phyloP scores from a whole-genome alignment of 2,113 vertebrate genomes.

The Terrapene triunguis region DNA sequence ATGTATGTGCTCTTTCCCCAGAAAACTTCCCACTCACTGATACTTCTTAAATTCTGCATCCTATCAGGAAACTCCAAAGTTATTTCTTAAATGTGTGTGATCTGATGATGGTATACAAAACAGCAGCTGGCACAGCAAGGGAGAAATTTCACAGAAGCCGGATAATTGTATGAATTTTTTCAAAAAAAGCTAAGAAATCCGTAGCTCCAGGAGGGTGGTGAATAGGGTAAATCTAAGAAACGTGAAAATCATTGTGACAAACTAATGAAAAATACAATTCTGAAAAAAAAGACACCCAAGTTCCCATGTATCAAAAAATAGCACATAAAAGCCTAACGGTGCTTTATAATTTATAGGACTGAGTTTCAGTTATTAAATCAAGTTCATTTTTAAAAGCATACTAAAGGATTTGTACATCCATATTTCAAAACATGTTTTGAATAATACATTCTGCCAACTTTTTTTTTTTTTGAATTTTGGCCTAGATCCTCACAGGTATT shows the following conservation, averaged over 20 bases:
- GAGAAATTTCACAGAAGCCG: constrained; percentile 16
- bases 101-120: background rate
- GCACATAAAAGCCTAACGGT: background rate
- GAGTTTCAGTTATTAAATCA: background rate
- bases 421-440: background rate
- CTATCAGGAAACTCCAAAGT: constrained; percentile 44
- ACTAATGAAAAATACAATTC: background rate
- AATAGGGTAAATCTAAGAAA: background rate
- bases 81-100: constrained; percentile 13
- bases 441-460: background rate
- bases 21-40: constrained; percentile 36
- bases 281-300: constrained; percentile 8
- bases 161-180: constrained; percentile 20
- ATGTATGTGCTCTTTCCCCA: constrained; percentile 11
- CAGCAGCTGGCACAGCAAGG: background rate
- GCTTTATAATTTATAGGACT: background rate
- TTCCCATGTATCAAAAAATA: constrained; percentile 3
- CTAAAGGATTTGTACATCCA: background rate
- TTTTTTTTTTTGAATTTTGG: background rate
- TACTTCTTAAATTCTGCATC: constrained; percentile 48
- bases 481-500: background rate
- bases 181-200: constrained; percentile 17
- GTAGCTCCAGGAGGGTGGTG: background rate
- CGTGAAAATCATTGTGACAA: background rate
- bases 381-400: background rate